Evolutionary conservation across 1,140 invertebrate genomes (phyloP).

Genomic region (Lepidurus apus): DNA sequence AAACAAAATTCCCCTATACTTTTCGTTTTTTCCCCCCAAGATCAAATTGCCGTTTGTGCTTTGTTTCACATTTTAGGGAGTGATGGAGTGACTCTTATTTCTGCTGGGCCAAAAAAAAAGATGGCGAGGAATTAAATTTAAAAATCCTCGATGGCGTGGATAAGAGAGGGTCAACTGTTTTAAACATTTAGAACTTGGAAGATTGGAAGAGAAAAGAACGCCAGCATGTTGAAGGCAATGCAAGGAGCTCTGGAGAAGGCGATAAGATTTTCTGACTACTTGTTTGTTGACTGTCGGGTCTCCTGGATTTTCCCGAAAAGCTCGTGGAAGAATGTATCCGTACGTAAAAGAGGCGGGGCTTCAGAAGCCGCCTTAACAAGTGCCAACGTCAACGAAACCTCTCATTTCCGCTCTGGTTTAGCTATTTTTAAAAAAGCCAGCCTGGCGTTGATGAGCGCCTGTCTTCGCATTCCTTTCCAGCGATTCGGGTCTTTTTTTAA

Average conservation of each 20-base stretch:
- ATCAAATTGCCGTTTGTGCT: background rate
- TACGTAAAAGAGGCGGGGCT: background rate
- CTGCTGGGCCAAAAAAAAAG: background rate
- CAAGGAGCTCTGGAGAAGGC: background rate
- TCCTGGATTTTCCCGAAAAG: background rate
- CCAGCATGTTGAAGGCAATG: background rate
- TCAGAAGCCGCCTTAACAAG: background rate
- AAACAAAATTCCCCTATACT: background rate
- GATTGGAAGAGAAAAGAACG: background rate
- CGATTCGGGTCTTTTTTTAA: background rate
- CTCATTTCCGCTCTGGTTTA: conserved; percentile 15
- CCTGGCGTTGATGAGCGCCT: conserved; percentile 12
- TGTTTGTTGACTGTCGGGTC: conserved; percentile 5
- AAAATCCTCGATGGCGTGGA: background rate
- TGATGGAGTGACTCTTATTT: background rate
- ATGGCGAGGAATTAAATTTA: background rate
- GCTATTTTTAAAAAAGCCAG: conserved; percentile 12
- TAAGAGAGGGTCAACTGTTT: background rate
- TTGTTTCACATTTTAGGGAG: background rate
- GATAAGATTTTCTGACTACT: background rate
- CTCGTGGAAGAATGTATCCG: background rate
- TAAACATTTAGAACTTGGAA: background rate
- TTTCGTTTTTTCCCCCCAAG: background rate
- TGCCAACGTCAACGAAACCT: conserved; percentile 14
- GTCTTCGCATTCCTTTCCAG: background rate